Evolutionary conservation across 2,113 vertebrate species (phyloP), one percentile per base, ranked within the genome.

Genomic region (Corythornis vintsioides): DNA sequence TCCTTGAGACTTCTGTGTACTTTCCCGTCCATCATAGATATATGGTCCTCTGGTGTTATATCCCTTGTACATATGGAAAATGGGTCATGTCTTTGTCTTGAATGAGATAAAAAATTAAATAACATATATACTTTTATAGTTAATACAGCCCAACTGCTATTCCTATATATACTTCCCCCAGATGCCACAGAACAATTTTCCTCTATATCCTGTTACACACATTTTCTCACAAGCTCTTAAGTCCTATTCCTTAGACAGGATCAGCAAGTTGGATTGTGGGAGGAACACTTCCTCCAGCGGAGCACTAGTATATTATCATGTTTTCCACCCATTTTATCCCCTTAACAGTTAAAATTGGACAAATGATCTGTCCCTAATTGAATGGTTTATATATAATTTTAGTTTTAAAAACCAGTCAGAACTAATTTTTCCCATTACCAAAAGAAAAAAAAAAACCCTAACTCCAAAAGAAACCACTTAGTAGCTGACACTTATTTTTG

Each of bases 291-390:
- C 91, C 92, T 93, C 55, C 79, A 66, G 2, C 3, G 0, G 52
- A 91, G 86, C 48, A 71, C 61, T 88, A 65, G 31, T 85, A 83
- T 88, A 91, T 89, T 91, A 93, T 94, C 82, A 92, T 80, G 79
- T 94, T 96, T 96, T 96, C 94, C 96, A 96, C 89, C 64, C 72
- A 65, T 92, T 88, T 93, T 93, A 94, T 96, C 48, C 78, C 60
- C 57, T 86, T 71, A 83, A 53, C 85, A 93, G 69, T 95, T 92
- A 83, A 95, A 92, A 88, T 47, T 83, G 82, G 79, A 85, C 64
- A 91, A 91, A 77, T 57, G 35, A 95, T 92, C 94, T 93, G 48
- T 42, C 91, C 64, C 52, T 89, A 74, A 88, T 92, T 85, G 94
- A 89, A 94, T 85, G 75, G 67, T 89, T 92, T 78, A 75, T 87